Evolutionary conservation across 2,888 invertebrate species (phyloP), one percentile per base, ranked within the genome.

Genomic region (Eulithis testata): DNA sequence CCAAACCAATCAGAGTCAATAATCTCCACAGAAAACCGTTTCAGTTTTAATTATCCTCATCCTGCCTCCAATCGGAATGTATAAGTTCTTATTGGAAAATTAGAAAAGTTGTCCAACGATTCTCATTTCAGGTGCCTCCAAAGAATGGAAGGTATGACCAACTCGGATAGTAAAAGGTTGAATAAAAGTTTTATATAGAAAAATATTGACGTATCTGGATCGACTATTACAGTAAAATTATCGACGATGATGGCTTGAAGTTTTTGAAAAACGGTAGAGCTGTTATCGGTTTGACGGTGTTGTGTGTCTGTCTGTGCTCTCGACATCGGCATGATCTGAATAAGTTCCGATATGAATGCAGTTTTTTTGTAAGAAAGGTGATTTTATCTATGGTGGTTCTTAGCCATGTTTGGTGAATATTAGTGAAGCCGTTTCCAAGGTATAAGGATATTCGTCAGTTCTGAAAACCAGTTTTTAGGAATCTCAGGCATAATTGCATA

Each of bases 21-120:
- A 56, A 56, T 63, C 57, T 52, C 62, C 55, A 43, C 50, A 55
- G 51, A n/a, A 60, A 57, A 68, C 44, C 56, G 49, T 62, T 61
- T 59, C 59, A 63, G 60, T 74, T 77, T 78, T 82, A 82, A 84
- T 82, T 78, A 78, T 76, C 74, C 78, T 76, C 73, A 75, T 76
- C 72, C 68, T 75, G 63, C 31, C 11, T 73, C 66, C 69, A 75
- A 78, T 77, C 68, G 84, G 84, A 84, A 87, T 88, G 84, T 85
- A 85, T 82, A 89, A 88, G 83, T 87, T 87, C 84, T 77, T 67
- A 87, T 87, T 83, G 84, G 89, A 84, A 91, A 89, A 90, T 91
- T 90, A 88, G 87, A 89, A 90, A 91, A 91, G 86, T 91, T 90
- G 85, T 90, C 88, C 55, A 57, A 21, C 66, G 58, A 68, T 68